Conservation (phyloP, 2,888 invertebrate species). For the Aspidiotus rigidus region DNA sequence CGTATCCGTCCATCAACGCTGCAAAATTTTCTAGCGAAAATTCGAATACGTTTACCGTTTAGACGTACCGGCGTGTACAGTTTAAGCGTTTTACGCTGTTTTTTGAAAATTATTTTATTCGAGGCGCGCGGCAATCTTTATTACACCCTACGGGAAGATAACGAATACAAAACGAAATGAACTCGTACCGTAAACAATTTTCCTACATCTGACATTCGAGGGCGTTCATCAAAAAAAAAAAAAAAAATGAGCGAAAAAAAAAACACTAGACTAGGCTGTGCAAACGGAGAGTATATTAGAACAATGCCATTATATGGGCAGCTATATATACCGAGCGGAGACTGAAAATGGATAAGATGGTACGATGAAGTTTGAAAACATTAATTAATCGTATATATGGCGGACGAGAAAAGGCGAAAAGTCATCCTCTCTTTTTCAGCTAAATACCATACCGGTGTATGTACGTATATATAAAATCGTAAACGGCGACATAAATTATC, state of each 20-base stretch:
- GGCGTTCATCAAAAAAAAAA: not conserved
- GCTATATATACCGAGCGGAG: too few relatives aligned
- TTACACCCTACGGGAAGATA: not conserved
- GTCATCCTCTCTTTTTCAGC: not conserved
- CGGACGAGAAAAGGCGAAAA: not conserved
- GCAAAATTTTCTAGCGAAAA: too few relatives aligned
- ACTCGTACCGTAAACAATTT: not conserved
- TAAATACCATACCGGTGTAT: not conserved
- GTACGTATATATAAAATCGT: not conserved
- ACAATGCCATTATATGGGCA: too few relatives aligned
- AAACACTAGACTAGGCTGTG: not conserved
- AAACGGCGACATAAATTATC: not conserved
- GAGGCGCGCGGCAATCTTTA: not conserved
- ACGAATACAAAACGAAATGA: conserved; percentile 2
- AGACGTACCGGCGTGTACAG: too few relatives aligned
- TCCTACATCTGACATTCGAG: conserved; percentile 1
- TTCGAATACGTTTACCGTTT: too few relatives aligned
- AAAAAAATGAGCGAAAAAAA: not conserved
- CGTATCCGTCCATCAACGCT: too few relatives aligned
- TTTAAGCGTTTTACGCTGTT: too few relatives aligned
- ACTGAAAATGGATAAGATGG: not conserved
- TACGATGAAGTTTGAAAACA: not conserved
- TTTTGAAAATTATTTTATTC: not conserved
- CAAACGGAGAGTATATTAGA: too few relatives aligned
- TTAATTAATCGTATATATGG: conserved; percentile 3